phyloP scores from a whole-genome alignment of 2,888 invertebrate species.

The Xiphydria camelus region DNA sequence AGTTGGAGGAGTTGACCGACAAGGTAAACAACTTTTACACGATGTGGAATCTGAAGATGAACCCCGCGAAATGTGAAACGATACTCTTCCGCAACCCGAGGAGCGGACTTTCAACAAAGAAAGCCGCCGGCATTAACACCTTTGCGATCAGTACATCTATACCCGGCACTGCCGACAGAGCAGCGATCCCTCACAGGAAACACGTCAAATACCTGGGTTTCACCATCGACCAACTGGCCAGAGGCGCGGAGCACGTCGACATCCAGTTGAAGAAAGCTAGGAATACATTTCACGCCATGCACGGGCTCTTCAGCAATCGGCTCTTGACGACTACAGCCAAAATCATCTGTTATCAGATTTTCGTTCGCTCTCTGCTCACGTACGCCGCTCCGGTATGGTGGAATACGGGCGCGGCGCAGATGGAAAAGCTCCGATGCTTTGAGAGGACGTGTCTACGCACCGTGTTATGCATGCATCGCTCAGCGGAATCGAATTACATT shows the following conservation, averaged over 20 bases:
- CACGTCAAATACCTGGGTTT: conserved; percentile 14
- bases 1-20: conserved; percentile 3
- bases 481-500: neutral
- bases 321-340: neutral
- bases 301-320: conserved; percentile 3
- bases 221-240: conserved; percentile 6
- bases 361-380: neutral
- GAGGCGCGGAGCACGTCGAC: neutral
- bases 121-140: conserved; percentile 1
- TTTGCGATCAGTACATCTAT: too few relatives aligned
- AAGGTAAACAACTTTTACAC: neutral
- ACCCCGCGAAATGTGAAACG: conserved; percentile 8
- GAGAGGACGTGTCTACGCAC: neutral
- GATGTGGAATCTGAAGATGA: conserved; percentile 15
- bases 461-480: neutral
- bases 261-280: neutral
- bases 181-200: neutral
- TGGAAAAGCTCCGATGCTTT: neutral
- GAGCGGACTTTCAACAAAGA: conserved; percentile 1
- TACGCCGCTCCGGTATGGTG: neutral
- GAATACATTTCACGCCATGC: neutral
- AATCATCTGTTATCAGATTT: neutral
- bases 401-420: neutral
- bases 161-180: neutral
- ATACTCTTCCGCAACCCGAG: conserved; percentile 12